Conservation (phyloP, 1,140 invertebrate genomes). For the Cyrtorhinus lividipennis region DNA sequence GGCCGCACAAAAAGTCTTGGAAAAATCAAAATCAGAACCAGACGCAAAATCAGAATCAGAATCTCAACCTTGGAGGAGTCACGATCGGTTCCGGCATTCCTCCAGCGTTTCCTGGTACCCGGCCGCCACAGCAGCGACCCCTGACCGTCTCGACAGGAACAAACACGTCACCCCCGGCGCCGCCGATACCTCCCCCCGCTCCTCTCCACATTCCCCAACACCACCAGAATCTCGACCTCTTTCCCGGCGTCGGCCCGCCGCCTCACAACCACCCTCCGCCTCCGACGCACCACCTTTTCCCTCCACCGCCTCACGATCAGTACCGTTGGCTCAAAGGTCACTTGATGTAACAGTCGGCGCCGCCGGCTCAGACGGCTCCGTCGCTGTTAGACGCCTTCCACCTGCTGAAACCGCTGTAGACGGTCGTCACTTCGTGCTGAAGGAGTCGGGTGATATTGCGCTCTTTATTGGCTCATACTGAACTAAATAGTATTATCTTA, state of each 20-base stretch:
- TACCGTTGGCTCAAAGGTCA: conserved; percentile 4
- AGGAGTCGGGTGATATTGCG: too few species aligned
- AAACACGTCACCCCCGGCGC: neutral
- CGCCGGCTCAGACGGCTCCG: too few species aligned
- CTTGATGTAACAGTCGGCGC: neutral
- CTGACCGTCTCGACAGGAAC: conserved; percentile 1
- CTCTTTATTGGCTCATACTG: too few species aligned
- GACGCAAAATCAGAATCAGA: neutral
- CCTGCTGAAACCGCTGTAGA: neutral
- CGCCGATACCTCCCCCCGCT: neutral
- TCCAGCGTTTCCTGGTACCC: neutral
- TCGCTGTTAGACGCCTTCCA: neutral
- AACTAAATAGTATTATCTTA: too few species aligned
- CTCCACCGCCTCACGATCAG: conserved; percentile 1
- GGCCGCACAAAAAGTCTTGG: neutral
- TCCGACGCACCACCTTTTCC: neutral
- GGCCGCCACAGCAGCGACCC: neutral
- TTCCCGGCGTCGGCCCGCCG: neutral
- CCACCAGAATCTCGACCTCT: conserved; percentile 2
- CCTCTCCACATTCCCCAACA: neutral
- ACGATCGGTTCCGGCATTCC: neutral
- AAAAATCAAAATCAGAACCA: neutral
- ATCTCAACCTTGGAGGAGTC: neutral
- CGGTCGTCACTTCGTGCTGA: too few species aligned
- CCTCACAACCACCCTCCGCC: neutral